Evolutionary conservation across 2,797 vertebrate species (phyloP).

Genomic region (Pelodytes ibericus): DNA sequence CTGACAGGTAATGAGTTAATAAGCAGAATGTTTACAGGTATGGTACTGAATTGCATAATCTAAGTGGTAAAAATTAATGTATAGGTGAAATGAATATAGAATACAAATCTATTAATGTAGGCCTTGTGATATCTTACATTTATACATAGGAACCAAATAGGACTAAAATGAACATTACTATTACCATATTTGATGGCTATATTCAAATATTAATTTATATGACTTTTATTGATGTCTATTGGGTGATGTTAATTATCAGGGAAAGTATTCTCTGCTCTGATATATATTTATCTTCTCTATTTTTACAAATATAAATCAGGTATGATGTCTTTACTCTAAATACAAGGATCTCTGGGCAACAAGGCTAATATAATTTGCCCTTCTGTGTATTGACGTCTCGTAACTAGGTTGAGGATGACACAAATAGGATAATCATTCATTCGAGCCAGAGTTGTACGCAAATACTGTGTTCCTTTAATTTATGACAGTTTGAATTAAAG

Average conservation of each 20-base stretch:
- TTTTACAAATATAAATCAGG: conserved; percentile 6
- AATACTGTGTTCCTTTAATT: conserved; percentile 9
- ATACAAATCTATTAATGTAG: too few species aligned
- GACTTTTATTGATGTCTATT: conserved; percentile 21
- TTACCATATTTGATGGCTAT: neutral
- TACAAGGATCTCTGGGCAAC: conserved; percentile 4
- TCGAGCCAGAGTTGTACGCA: conserved; percentile 18
- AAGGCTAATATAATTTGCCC: conserved; percentile 20
- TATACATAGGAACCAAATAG: too few species aligned
- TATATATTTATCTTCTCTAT: conserved; percentile 19
- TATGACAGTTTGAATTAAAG: conserved; percentile 27
- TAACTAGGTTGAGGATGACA: neutral
- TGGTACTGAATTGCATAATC: too few species aligned
- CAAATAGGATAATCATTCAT: conserved; percentile 3
- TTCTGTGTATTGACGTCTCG: neutral
- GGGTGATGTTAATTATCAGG: conserved; percentile 24
- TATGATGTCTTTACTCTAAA: conserved; percentile 1
- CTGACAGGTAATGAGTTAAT: too few species aligned
- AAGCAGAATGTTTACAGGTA: too few species aligned
- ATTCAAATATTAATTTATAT: too few species aligned
- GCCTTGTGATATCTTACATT: too few species aligned
- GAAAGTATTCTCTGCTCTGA: conserved; percentile 19
- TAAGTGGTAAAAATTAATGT: too few species aligned
- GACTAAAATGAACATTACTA: too few species aligned
- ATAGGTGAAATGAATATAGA: too few species aligned